Conservation (phyloP, 2,113 vertebrate species). For the Aptenodytes forsteri region DNA sequence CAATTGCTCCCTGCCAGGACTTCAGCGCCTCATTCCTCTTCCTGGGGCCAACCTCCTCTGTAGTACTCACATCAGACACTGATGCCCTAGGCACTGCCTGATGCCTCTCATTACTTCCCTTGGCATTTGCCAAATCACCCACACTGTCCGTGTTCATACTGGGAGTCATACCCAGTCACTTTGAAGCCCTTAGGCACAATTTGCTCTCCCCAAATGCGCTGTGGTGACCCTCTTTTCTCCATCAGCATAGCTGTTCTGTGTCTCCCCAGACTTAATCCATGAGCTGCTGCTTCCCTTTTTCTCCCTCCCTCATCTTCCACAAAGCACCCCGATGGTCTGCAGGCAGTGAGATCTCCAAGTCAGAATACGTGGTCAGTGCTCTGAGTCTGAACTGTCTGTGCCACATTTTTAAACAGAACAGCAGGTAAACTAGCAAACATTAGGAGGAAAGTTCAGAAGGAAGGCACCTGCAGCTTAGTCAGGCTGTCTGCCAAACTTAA, state of each 20-base stretch:
- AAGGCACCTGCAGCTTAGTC: background rate
- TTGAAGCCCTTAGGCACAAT: background rate
- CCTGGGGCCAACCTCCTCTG: background rate
- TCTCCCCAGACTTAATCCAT: background rate
- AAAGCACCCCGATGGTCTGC: background rate
- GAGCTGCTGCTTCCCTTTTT: background rate
- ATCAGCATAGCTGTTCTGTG: background rate
- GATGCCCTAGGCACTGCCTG: background rate
- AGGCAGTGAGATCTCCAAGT: background rate
- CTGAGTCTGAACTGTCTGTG: background rate
- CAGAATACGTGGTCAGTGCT: background rate
- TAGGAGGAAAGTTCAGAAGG: background rate
- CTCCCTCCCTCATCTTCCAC: background rate
- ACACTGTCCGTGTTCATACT: background rate
- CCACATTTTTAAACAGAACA: background rate
- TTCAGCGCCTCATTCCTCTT: background rate
- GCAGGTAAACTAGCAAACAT: background rate
- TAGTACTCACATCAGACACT: background rate
- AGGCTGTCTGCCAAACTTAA: background rate
- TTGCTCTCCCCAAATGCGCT: background rate
- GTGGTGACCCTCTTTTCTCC: background rate
- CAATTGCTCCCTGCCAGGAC: background rate
- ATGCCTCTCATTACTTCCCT: background rate
- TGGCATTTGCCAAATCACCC: background rate
- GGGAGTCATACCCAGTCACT: background rate